Evolutionary conservation across 2,113 vertebrate genomes (phyloP).

Genomic region (Chascanopsetta lugubris): DNA sequence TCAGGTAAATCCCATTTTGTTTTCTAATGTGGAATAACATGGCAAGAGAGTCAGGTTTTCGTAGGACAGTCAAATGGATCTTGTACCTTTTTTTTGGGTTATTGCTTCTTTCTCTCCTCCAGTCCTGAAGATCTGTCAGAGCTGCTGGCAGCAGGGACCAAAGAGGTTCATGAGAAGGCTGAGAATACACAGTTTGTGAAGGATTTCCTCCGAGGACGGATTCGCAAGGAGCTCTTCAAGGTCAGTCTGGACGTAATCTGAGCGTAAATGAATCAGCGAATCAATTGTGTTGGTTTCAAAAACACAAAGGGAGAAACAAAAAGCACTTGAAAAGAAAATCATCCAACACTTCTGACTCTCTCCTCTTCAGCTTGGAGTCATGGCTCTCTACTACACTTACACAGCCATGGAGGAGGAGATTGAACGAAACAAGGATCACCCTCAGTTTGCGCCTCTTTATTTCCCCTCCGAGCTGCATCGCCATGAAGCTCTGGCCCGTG

Average conservation of each 20-base stretch:
- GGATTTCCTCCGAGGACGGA: constrained; percentile 92
- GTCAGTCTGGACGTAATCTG: constrained; percentile 68
- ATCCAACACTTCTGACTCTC: neutral
- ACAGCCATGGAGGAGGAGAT: constrained; percentile 95
- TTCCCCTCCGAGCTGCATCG: constrained; percentile 93
- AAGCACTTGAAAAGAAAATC: neutral
- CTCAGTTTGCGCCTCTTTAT: constrained; percentile 90
- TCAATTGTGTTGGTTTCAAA: neutral
- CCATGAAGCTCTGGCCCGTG: constrained; percentile 84
- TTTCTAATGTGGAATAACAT: neutral
- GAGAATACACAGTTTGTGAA: constrained; percentile 97
- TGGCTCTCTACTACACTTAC: constrained; percentile 94
- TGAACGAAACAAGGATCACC: constrained; percentile 90
- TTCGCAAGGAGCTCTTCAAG: constrained; percentile 93
- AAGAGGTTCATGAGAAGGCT: constrained; percentile 91
- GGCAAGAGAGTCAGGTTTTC: neutral
- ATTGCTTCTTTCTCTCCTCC: neutral
- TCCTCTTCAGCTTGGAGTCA: constrained; percentile 90
- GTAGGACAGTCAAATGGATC: neutral
- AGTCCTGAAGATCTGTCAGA: constrained; percentile 92
- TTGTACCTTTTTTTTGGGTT: neutral
- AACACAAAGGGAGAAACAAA: neutral
- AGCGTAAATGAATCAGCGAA: too few relatives aligned
- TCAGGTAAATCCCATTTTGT: constrained; percentile 53
- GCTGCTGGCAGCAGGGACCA: constrained; percentile 93